Base-by-base conservation (phyloP, 1,140 invertebrate species). In the Bombyx mandarina region DNA sequence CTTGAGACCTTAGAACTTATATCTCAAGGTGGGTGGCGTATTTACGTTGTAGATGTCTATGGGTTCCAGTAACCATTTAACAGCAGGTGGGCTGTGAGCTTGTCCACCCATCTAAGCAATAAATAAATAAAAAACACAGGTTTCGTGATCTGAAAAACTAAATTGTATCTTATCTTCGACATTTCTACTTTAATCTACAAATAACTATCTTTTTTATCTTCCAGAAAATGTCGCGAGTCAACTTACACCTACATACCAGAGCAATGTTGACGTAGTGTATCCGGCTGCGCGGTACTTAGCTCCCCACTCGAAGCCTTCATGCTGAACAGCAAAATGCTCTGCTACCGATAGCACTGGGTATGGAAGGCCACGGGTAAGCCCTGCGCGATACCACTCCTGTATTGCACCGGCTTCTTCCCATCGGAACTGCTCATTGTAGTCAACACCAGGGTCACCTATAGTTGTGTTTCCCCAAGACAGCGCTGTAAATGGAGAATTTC, bases 261-360 rank as follows among this genome's bases (percentile, higher is more conserved):
- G 88, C 78, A 97, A 90, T 51, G 98, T 96, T 47, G 93, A 92
- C 3, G 95, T 93, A 76, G 96, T 99, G 84, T 99, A 98, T 0
- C 98, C 98, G 18, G 97, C 98, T 12, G 94, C 92, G 49, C 98
- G 88, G 82, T 99, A 99, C 68, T 94, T 93, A 8, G 95, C 93
- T 8, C 98, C 98, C 97, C 97, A 99, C 22, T 95, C 94, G 73
- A 99, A 98, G 7, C 98, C 98, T 81, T 99, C 98, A 65, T 97
- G 95, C 57, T 98, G 97, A 45, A 97, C 90, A 50, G 94, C 97
- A 68, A 99, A 96, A 82, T 99, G 98, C 81, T 99, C 98, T 6
- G 97, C 96, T 10, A 99, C 93, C 1, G 97, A 98, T 7, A 99
- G 89, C 56, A 99, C 96, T 0, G 98, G 98, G 85, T 96, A 98